These are phyloP conservation scores for Odontesthes bonariensis DNA, from an alignment of 2,113 vertebrate genomes.

Conservation along the genomic window DNA sequence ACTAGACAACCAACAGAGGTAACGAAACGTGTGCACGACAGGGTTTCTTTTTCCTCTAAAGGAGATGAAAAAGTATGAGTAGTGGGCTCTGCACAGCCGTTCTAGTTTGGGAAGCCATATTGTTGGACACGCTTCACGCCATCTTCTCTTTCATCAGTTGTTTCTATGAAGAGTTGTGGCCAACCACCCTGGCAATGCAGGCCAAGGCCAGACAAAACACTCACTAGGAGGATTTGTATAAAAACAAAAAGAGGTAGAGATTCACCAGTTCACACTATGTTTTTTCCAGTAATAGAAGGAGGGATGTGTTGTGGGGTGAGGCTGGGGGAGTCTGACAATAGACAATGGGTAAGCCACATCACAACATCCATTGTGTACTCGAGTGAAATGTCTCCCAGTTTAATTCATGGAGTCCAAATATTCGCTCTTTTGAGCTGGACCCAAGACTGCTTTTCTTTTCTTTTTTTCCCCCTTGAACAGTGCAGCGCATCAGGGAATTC, in stretches of 20 bases:
- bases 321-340: constrained; percentile 69
- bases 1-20: not conserved
- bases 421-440: constrained; percentile 51
- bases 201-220: constrained; percentile 46
- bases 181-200: constrained; percentile 40
- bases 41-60: not conserved
- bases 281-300: constrained; percentile 66
- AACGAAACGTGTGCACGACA: not conserved
- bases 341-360: constrained; percentile 70
- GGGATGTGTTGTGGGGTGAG: constrained; percentile 63
- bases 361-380: constrained; percentile 73
- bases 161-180: constrained; percentile 27
- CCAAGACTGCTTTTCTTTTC: constrained; percentile 25
- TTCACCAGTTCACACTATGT: constrained; percentile 49
- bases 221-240: constrained; percentile 39
- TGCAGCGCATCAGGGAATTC: constrained; percentile 55
- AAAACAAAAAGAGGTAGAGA: constrained; percentile 55
- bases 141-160: constrained; percentile 46
- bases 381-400: constrained; percentile 60
- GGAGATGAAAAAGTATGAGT: not conserved
- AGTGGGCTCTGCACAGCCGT: no score
- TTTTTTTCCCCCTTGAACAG: constrained; percentile 1
- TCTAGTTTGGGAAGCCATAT: constrained; percentile 20
- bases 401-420: constrained; percentile 62
- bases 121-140: constrained; percentile 48